phyloP scores from a whole-genome alignment of 2,797 vertebrate species.

The Acrossocheilus fasciatus region DNA sequence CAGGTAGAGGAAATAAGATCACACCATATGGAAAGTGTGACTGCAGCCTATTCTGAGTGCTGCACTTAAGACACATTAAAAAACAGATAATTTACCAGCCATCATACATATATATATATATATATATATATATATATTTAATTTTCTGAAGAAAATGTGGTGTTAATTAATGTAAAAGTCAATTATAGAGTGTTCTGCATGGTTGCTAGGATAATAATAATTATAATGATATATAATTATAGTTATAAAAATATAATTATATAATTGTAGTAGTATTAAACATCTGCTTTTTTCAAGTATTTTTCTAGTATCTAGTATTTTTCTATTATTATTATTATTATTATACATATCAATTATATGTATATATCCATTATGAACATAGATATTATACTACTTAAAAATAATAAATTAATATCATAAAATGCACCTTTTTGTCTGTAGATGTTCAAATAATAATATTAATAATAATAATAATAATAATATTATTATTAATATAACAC shows the following conservation, averaged over 20 bases:
- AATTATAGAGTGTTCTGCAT: not conserved
- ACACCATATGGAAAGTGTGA: constrained; percentile 22
- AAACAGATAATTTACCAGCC: not conserved
- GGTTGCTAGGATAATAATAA: not conserved
- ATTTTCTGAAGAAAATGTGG: not conserved
- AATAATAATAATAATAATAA: no score
- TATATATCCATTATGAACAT: no score
- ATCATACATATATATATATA: not conserved
- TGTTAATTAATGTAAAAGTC: not conserved
- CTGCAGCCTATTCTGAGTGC: not conserved
- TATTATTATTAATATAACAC: no score
- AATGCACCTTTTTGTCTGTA: not conserved
- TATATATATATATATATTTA: no score
- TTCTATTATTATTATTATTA: no score
- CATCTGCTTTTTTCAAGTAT: not conserved
- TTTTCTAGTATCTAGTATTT: no score
- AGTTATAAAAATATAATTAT: not conserved
- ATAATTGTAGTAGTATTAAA: not conserved
- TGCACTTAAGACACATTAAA: constrained; percentile 34
- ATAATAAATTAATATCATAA: not conserved
- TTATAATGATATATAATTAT: not conserved
- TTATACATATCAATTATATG: no score
- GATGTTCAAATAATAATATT: no score
- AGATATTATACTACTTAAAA: not conserved
- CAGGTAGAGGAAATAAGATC: constrained; percentile 12